Percentiles rank a stretch among this genome's conserved stretches.
These are phyloP conservation scores for Dufourea novaeangliae DNA, from an alignment of 1,140 invertebrate genomes.

Conservation along the genomic window DNA sequence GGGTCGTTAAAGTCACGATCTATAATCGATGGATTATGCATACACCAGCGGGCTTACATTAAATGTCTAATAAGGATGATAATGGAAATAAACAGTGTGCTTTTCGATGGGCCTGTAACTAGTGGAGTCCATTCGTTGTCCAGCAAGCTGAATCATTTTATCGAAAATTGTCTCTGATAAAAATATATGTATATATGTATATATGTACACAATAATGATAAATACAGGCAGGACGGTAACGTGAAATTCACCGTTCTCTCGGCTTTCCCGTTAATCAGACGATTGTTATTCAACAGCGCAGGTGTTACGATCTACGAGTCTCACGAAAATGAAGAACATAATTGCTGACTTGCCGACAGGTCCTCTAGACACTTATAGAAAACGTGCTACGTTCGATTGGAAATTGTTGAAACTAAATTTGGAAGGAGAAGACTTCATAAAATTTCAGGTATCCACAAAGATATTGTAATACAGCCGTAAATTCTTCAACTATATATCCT, in stretches of 20 bases:
- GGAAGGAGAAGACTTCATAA: constrained; percentile 84
- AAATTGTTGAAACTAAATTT: constrained; percentile 89
- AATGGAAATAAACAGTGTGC: neutral
- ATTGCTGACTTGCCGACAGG: constrained; percentile 85
- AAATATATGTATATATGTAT: neutral
- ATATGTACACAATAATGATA: neutral
- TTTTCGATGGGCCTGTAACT: neutral
- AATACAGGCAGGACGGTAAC: neutral
- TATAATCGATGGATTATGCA: constrained; percentile 3
- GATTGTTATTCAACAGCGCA: neutral
- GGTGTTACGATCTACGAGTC: neutral
- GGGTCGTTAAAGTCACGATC: neutral
- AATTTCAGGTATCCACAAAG: constrained; percentile 85
- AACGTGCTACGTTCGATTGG: constrained; percentile 91
- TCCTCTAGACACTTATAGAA: constrained; percentile 88
- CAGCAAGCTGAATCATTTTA: neutral
- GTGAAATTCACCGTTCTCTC: neutral
- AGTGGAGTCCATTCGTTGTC: neutral
- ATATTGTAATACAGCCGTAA: too few species aligned
- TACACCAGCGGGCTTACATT: neutral
- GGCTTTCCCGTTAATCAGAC: neutral
- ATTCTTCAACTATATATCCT: neutral
- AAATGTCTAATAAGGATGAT: neutral
- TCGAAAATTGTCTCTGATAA: neutral
- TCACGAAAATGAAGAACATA: constrained; percentile 56